A percentile compares a stretch with the other conserved stretches of the same genome.
These are phyloP conservation scores for Zoanthus gigantus DNA, from an alignment of 92 coral and sea anemone species.

Conservation along the genomic window DNA sequence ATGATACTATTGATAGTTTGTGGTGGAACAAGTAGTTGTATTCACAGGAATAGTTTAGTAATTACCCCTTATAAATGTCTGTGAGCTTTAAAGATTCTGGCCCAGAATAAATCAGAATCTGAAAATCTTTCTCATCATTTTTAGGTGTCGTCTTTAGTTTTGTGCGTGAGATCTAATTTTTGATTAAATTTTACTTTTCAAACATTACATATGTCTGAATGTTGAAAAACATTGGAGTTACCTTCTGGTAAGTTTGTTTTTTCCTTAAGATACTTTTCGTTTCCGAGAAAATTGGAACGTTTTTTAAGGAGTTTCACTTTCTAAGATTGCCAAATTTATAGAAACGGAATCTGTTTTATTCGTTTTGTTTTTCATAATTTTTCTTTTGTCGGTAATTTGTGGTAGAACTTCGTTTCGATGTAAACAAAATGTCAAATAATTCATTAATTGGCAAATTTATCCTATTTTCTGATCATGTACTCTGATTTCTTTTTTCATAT, in stretches of 20 bases:
- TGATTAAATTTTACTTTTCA: no score
- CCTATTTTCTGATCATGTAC: not conserved
- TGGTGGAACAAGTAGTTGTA: constrained; percentile 16
- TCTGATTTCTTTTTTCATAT: not conserved
- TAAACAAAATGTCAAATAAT: not conserved
- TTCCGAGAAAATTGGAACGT: not conserved
- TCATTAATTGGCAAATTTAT: constrained; percentile 11
- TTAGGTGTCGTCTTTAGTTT: no score
- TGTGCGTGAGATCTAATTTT: no score
- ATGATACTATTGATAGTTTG: constrained; percentile 13
- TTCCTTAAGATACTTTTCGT: not conserved
- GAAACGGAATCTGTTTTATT: not conserved
- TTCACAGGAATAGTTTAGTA: not conserved
- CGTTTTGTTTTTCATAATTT: not conserved
- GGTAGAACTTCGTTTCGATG: not conserved
- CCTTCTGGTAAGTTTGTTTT: not conserved
- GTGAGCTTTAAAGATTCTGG: not conserved
- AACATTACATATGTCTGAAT: no score
- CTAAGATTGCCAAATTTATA: constrained; percentile 16
- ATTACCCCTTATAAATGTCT: not conserved
- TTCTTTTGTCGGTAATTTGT: not conserved
- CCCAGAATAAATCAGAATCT: not conserved
- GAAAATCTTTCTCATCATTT: no score
- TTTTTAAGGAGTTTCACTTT: not conserved
- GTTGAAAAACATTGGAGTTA: no score